Evolutionary conservation across 1,140 invertebrate species (phyloP).

Genomic region (Eumaeus atala): DNA sequence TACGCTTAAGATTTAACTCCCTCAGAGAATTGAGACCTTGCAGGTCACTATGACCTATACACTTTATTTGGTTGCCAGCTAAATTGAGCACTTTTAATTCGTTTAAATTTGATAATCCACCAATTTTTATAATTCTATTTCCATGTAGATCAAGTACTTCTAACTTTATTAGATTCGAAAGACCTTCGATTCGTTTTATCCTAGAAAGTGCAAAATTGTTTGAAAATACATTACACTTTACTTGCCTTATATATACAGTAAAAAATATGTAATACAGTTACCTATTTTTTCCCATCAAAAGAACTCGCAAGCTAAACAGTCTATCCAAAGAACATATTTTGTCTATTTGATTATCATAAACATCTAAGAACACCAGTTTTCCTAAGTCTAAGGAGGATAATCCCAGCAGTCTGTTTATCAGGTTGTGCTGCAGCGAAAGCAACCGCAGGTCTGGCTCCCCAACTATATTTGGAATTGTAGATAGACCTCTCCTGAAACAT

Average conservation of each 20-base stretch:
- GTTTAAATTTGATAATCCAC: constrained; percentile 74
- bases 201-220: constrained; percentile 47
- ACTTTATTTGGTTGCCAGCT: constrained; percentile 90
- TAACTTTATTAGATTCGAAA: constrained; percentile 81
- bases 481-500: constrained; percentile 79
- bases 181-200: constrained; percentile 84
- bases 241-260: background rate
- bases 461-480: constrained; percentile 84
- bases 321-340: constrained; percentile 84
- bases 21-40: constrained; percentile 83
- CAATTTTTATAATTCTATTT: constrained; percentile 83
- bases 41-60: constrained; percentile 82
- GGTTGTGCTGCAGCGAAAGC: constrained; percentile 92
- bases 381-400: constrained; percentile 75
- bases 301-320: constrained; percentile 85
- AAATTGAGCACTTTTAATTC: constrained; percentile 93
- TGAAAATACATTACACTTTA: background rate
- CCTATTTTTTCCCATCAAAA: constrained; percentile 93
- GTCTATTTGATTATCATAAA: constrained; percentile 96
- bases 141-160: constrained; percentile 95
- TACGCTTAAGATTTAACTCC: constrained; percentile 91
- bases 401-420: constrained; percentile 83
- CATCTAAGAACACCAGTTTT: constrained; percentile 91
- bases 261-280: too few species aligned
- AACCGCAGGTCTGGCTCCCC: constrained; percentile 86